These are phyloP conservation scores for Ceratotherium simum DNA, from an alignment of 2,113 vertebrate species.

Conservation along the genomic window DNA sequence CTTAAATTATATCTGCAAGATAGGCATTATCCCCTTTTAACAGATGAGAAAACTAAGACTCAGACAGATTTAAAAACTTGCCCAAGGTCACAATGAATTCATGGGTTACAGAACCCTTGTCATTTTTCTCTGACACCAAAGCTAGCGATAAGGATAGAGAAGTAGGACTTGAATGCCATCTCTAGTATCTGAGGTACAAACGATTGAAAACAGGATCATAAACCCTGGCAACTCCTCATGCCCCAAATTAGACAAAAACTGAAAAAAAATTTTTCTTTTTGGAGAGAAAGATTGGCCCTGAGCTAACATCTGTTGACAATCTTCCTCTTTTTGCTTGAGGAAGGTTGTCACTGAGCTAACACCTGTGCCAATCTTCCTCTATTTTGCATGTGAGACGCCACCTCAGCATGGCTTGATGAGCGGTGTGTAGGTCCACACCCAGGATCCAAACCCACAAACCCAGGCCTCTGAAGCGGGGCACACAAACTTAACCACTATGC, in stretches of 20 bases:
- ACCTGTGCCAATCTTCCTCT: too few species aligned
- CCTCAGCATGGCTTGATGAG: too few species aligned
- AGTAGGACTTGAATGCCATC: background rate
- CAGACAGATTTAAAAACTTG: background rate
- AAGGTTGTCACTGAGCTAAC: too few species aligned
- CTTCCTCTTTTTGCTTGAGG: too few species aligned
- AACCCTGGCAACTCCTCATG: background rate
- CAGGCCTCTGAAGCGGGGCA: too few species aligned
- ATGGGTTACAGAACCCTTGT: background rate
- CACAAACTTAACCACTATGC: too few species aligned
- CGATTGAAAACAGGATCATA: background rate
- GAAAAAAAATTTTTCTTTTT: background rate
- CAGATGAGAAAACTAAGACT: background rate
- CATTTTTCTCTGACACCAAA: background rate
- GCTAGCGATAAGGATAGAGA: background rate
- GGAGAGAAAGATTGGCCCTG: too few species aligned
- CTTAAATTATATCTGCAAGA: conserved; percentile 16
- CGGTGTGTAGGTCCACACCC: too few species aligned
- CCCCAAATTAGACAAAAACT: background rate
- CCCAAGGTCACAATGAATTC: background rate
- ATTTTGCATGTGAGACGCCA: too few species aligned
- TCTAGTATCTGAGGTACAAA: background rate
- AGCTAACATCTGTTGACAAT: too few species aligned
- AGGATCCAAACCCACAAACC: too few species aligned
- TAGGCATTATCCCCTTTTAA: background rate